Evolutionary conservation across 2,888 invertebrate genomes (phyloP).

Genomic region (Drepana falcataria): DNA sequence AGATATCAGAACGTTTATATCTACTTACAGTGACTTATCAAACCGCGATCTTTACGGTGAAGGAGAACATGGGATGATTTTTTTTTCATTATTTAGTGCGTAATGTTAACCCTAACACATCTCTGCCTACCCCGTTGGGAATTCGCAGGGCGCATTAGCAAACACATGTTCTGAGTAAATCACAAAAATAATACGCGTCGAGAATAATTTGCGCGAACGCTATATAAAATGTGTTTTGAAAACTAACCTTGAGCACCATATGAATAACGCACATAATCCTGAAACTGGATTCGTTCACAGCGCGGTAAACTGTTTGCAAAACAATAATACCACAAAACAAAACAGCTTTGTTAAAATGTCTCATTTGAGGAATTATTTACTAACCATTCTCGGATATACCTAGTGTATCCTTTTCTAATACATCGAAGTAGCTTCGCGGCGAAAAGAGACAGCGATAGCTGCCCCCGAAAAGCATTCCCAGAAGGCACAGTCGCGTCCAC

Average conservation of each 20-base stretch:
- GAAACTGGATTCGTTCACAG: constrained; percentile 27
- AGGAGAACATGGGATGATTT: too few relatives aligned
- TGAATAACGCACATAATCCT: constrained; percentile 9
- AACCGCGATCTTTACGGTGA: too few relatives aligned
- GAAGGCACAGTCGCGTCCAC: constrained; percentile 9
- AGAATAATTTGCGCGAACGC: too few relatives aligned
- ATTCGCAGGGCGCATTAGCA: too few relatives aligned
- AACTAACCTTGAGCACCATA: neutral
- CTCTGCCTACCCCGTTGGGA: too few relatives aligned
- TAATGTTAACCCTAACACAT: too few relatives aligned
- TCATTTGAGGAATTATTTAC: neutral
- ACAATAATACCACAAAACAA: constrained; percentile 56
- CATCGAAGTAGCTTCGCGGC: neutral
- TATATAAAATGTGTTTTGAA: neutral
- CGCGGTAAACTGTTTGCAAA: constrained; percentile 47
- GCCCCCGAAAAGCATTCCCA: constrained; percentile 7
- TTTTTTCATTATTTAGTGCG: too few relatives aligned
- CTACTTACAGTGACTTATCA: too few relatives aligned
- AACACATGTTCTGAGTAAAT: too few relatives aligned
- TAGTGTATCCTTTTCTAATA: neutral
- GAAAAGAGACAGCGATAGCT: neutral
- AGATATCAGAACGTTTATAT: too few relatives aligned
- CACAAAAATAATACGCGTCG: too few relatives aligned
- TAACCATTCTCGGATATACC: neutral
- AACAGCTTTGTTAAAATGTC: neutral